Conservation (phyloP, 1,140 invertebrate genomes). For the Aphaenogaster ashmeadi region DNA sequence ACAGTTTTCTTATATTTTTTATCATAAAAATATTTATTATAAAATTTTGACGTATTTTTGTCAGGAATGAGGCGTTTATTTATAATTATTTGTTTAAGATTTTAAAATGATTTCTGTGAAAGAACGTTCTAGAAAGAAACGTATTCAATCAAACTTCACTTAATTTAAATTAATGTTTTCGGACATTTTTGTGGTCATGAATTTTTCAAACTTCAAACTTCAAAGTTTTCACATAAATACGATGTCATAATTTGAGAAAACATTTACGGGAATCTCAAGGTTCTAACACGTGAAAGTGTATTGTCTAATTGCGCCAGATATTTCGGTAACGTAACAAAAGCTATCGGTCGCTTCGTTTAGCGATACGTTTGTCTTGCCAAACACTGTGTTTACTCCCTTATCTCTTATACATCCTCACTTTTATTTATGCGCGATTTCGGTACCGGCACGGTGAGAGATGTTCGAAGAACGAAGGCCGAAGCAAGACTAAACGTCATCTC, state of each 20-base stretch:
- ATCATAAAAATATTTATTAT: background rate
- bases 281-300: background rate
- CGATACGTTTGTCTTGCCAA: background rate
- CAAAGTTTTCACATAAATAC: background rate
- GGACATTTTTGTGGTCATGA: background rate
- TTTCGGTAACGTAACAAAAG: slow-evolving; percentile 2
- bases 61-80: background rate
- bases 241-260: slow-evolving; percentile 4
- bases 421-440: background rate
- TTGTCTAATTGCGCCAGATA: background rate
- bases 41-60: background rate
- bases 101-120: slow-evolving; percentile 1
- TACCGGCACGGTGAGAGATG: background rate
- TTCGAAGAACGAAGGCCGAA: slow-evolving; percentile 29
- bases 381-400: background rate
- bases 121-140: background rate
- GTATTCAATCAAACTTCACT: background rate
- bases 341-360: background rate
- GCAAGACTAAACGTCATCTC: slow-evolving; percentile 63
- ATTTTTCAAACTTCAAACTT: slow-evolving; percentile 12
- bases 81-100: background rate
- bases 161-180: background rate
- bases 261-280: background rate
- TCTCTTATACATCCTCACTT: background rate
- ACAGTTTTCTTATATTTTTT: background rate